These are phyloP conservation scores for Brachionichthys hirsutus DNA, from an alignment of 2,113 vertebrate genomes.

Conservation along the genomic window DNA sequence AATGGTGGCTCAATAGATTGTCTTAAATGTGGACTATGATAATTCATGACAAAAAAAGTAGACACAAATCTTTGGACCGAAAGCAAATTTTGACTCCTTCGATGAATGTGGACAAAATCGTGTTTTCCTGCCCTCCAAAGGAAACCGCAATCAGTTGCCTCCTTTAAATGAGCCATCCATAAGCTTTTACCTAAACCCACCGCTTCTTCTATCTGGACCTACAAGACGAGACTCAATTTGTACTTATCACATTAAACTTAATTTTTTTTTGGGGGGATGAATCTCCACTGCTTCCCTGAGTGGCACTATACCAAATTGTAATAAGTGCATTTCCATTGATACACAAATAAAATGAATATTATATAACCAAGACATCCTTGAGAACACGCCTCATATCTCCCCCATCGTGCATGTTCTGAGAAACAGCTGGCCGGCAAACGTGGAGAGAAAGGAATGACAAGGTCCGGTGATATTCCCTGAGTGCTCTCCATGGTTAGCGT, in stretches of 20 bases:
- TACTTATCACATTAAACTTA: slow-evolving; percentile 55
- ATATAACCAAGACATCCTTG: slow-evolving; percentile 56
- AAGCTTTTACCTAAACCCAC: slow-evolving; percentile 42
- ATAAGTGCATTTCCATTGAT: slow-evolving; percentile 56
- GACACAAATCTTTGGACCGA: slow-evolving; percentile 1
- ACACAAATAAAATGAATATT: slow-evolving; percentile 52
- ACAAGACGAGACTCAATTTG: slow-evolving; percentile 31
- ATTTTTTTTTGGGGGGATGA: slow-evolving; percentile 40
- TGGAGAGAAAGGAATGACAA: slow-evolving; percentile 35
- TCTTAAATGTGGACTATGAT: slow-evolving; percentile 39
- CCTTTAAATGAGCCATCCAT: slow-evolving; percentile 25
- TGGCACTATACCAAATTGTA: slow-evolving; percentile 65
- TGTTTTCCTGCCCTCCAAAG: slow-evolving; percentile 38
- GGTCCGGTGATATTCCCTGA: slow-evolving; percentile 52
- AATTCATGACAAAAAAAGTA: slow-evolving; percentile 20
- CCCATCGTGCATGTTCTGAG: slow-evolving; percentile 20
- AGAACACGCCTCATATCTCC: slow-evolving; percentile 42
- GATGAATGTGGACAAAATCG: slow-evolving; percentile 2
- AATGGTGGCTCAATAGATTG: slow-evolving; percentile 36
- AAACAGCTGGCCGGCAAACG: slow-evolving; percentile 48
- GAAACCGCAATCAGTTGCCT: slow-evolving; percentile 37
- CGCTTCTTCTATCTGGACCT: slow-evolving; percentile 15
- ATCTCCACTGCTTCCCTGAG: slow-evolving; percentile 56
- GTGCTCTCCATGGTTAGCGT: slow-evolving; percentile 40
- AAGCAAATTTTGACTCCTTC: neutral